Conservation (phyloP, 2,888 invertebrate genomes). For the Tinea pellionella region DNA sequence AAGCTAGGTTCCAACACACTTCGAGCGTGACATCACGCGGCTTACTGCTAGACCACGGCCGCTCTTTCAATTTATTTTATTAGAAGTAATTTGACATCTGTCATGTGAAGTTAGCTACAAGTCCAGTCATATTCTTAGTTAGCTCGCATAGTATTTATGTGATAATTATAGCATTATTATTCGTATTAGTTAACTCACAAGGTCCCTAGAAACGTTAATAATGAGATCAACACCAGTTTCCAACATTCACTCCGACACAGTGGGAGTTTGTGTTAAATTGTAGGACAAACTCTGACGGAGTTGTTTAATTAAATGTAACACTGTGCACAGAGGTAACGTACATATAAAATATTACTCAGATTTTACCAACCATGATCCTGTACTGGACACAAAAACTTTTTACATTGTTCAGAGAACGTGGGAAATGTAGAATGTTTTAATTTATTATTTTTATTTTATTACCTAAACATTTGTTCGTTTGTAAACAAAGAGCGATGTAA, state of each 20-base stretch:
- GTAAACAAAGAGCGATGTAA: too few species aligned
- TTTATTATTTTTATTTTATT: too few species aligned
- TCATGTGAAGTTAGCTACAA: too few species aligned
- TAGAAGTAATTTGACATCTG: too few species aligned
- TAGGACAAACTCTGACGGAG: neutral
- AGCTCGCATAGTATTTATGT: too few species aligned
- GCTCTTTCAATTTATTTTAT: too few species aligned
- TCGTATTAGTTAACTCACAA: neutral
- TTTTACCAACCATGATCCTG: neutral
- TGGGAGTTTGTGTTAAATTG: slow-evolving; percentile 2
- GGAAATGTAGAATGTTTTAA: too few species aligned
- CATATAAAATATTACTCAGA: slow-evolving; percentile 3
- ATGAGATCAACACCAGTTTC: neutral
- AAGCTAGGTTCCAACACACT: too few species aligned
- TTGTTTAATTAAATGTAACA: slow-evolving; percentile 10
- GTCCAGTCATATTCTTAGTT: too few species aligned
- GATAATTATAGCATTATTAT: neutral
- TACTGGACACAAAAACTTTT: neutral
- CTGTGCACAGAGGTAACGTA: neutral
- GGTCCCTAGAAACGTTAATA: slow-evolving; percentile 6
- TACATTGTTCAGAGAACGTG: neutral
- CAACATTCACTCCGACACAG: neutral
- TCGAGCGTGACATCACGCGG: too few species aligned
- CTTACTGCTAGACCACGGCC: too few species aligned
- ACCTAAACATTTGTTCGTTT: too few species aligned